Evolutionary conservation across 2,888 invertebrate genomes (phyloP), one percentile per base, ranked within the genome.

Genomic region (Lepidonotus clava): DNA sequence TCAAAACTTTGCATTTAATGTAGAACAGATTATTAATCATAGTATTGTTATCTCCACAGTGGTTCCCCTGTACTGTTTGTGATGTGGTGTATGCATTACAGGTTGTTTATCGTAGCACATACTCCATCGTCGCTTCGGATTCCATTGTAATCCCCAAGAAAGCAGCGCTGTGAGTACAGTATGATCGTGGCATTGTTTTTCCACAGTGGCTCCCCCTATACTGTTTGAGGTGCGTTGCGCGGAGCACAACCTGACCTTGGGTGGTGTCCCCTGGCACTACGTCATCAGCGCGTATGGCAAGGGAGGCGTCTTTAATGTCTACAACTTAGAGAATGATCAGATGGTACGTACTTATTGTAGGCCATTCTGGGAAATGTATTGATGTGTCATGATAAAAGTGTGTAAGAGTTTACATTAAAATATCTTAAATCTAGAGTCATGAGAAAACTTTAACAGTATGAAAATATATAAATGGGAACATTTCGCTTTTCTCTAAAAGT

Each of bases 241-340:
- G 6, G 91, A 92, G 28, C 91, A 92, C 84, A 90, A 89, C 67
- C 88, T 93, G 2, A 90, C 91, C 85, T 88, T 93, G 36, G 92
- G 92, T 24, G 92, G 92, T 0, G 90, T 90, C 76, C 92, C 92
- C 8, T 93, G 91, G 91, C 92, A 92, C 86, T 93, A 91, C 86
- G 89, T 93, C 61, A 90, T 89, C 66, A 90, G 90, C 38, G 92
- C 92, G 24, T 86, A 85, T 2, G 90, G 90, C 1, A 71, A 87
- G 18, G 67, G 86, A 28, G 91, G 91, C 24, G 71, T 83, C 36
- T 92, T 91, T 87, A 87, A 90, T 34, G 90, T 92, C 28, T 88
- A 88, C 46, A 88, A 89, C 21, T 21, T 88, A 6, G 86, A 53
- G 18, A 51, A 46, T 38, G 61, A 56, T 61, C 41, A 77, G 80